Evolutionary conservation across 2,888 invertebrate genomes (phyloP).

Genomic region (Rhabditophanes sp.): DNA sequence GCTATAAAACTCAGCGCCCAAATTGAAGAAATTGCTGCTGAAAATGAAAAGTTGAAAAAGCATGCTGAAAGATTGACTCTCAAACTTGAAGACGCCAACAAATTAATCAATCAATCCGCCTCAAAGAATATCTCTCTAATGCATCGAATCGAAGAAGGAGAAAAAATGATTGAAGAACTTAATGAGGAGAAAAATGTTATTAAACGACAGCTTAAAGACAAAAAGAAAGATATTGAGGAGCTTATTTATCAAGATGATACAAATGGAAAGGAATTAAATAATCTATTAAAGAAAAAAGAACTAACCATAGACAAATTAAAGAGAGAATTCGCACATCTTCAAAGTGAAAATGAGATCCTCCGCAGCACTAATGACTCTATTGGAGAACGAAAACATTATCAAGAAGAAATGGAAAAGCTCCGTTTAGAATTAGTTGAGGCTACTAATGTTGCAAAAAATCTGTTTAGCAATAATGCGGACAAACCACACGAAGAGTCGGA

Average conservation of each 20-base stretch:
- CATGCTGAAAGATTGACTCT: slow-evolving; percentile 5
- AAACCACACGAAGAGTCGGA: slow-evolving; percentile 10
- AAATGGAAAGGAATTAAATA: slow-evolving; percentile 5
- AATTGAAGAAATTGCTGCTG: slow-evolving; percentile 24
- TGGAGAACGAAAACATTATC: slow-evolving; percentile 19
- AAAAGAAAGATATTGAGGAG: slow-evolving; percentile 4
- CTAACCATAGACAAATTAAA: slow-evolving; percentile 7
- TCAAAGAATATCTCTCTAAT: slow-evolving; percentile 5
- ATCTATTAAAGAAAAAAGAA: slow-evolving; percentile 5
- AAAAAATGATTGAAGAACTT: slow-evolving; percentile 11
- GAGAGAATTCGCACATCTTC: slow-evolving; percentile 5
- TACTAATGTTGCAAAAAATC: slow-evolving; percentile 17
- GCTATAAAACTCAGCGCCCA: slow-evolving; percentile 30
- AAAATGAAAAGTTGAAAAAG: slow-evolving; percentile 14
- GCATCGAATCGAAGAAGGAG: slow-evolving; percentile 9
- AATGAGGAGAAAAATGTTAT: slow-evolving; percentile 13
- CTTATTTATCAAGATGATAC: too few species aligned
- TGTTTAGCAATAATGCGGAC: slow-evolving; percentile 16
- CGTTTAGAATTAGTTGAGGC: slow-evolving; percentile 19
- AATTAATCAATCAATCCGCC: background rate
- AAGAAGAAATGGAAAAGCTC: slow-evolving; percentile 32
- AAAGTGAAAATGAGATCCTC: slow-evolving; percentile 12
- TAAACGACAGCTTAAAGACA: slow-evolving; percentile 4
- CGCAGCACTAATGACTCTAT: slow-evolving; percentile 10
- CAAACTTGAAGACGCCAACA: background rate